Percentiles rank a stretch among this genome's conserved stretches.
Evolutionary conservation across 1,140 invertebrate genomes (phyloP).

Genomic region (Lepidurus couesii): DNA sequence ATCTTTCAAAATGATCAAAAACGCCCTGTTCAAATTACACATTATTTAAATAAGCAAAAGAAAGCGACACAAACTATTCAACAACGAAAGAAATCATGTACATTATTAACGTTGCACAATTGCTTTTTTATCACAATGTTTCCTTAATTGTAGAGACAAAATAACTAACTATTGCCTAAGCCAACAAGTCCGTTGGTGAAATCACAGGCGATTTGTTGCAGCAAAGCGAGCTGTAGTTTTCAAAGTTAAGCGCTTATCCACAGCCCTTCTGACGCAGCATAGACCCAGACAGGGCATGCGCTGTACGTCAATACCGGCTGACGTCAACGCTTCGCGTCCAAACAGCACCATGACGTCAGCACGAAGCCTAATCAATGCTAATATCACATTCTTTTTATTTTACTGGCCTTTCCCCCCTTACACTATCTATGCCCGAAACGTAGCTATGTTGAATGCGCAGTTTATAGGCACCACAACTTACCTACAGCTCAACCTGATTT

Average conservation of each 20-base stretch:
- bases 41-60: not conserved
- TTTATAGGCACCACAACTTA: no score
- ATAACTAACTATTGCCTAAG: no score
- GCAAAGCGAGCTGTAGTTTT: not conserved
- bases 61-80: not conserved
- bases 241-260: not conserved
- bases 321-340: not conserved
- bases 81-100: no score
- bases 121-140: no score
- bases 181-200: not conserved
- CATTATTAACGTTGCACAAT: no score
- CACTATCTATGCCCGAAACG: not conserved
- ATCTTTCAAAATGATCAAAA: not conserved
- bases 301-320: not conserved
- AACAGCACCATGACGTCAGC: not conserved
- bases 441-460: not conserved
- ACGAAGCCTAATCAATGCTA: not conserved
- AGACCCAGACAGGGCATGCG: not conserved
- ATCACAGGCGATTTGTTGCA: not conserved
- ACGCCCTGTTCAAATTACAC: not conserved
- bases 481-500: not conserved
- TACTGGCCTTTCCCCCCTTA: not conserved
- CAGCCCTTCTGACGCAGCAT: not conserved
- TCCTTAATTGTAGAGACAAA: no score
- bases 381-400: slow-evolving; percentile 2